Evolutionary conservation across 1,140 invertebrate species (phyloP).

Genomic region (Drosophila tani): DNA sequence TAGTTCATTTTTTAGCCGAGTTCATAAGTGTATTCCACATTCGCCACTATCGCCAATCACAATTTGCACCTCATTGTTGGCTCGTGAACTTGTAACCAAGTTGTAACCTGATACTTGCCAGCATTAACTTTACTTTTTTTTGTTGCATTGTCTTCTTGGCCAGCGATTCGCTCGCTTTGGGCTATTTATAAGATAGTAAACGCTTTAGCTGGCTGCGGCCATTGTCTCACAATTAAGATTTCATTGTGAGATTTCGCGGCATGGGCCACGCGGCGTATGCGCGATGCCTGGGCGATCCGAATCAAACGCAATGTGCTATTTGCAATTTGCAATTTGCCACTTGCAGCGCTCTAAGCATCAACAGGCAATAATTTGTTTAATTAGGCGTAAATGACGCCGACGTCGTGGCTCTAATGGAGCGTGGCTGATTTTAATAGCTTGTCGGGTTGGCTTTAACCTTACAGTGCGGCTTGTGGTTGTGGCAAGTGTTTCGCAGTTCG

Average conservation of each 20-base stretch:
- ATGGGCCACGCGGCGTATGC: slow-evolving; percentile 71
- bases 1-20: not conserved
- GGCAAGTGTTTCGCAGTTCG: slow-evolving; percentile 63
- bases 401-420: slow-evolving; percentile 73
- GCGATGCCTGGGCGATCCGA: slow-evolving; percentile 37
- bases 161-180: slow-evolving; percentile 56
- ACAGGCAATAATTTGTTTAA: slow-evolving; percentile 79
- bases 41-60: slow-evolving; percentile 6
- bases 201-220: slow-evolving; percentile 35
- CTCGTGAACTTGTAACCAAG: slow-evolving; percentile 77
- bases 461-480: slow-evolving; percentile 51
- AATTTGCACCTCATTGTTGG: slow-evolving; percentile 33
- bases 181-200: slow-evolving; percentile 74
- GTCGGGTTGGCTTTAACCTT: slow-evolving; percentile 71
- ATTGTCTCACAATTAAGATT: slow-evolving; percentile 81
- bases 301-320: slow-evolving; percentile 37
- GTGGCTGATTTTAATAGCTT: slow-evolving; percentile 78
- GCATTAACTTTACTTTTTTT: slow-evolving; percentile 46
- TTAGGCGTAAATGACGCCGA: slow-evolving; percentile 79
- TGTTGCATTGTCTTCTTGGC: slow-evolving; percentile 54
- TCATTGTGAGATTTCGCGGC: slow-evolving; percentile 72
- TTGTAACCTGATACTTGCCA: slow-evolving; percentile 65
- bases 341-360: slow-evolving; percentile 50
- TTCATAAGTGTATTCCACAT: slow-evolving; percentile 9
- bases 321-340: slow-evolving; percentile 58